Base-by-base conservation (phyloP, 1,140 invertebrate genomes). In the Eciton burchellii region DNA sequence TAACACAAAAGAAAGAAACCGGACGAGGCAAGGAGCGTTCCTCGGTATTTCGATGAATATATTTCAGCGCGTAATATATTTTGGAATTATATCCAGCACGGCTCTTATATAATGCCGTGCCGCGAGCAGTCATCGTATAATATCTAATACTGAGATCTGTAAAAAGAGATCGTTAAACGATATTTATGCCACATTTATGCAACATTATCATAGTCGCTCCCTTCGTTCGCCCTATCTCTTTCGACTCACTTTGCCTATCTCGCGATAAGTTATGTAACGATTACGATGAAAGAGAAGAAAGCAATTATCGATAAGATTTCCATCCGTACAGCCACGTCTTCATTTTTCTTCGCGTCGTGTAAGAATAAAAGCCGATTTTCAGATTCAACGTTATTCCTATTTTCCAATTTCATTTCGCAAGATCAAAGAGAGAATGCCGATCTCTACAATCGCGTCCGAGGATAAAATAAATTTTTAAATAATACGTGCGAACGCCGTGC, bases 21-120 rank as follows among this genome's bases (percentile, higher is more conserved):
- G 12, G 26, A 49, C n/a, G 11, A 43, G 56, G 62, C 62, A 68
- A 77, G 62, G 71, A 74, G 43, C 71, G 62, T 35, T 62, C 21
- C 62, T 77, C 56, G 49, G 21, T 68, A 68, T 68, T 79, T 79
- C 49, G 49, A 29, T 1, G 63, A 79, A 79, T 79, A 79, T 79
- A 79, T 79, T 70, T 70, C 63, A 70, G 54, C 47, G 52, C 26
- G 74, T 68, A 79, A 79, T 79, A 79, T 79, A 57, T 79, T 79
- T 79, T 26, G 63, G 63, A 79, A 79, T 79, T 79, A 79, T 79
- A 79, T 79, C 56, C 74, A 79, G 49, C 63, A 24, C 52, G 35
- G 66, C 35, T 49, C 21, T 70, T 79, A 74, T n/a, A 35, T 70
- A 68, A 79, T 79, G 12, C 52, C n/a, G 52, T 56, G 21, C 47